Base-by-base conservation (phyloP, 2,797 vertebrate species). In the Gambelia wislizenii region DNA sequence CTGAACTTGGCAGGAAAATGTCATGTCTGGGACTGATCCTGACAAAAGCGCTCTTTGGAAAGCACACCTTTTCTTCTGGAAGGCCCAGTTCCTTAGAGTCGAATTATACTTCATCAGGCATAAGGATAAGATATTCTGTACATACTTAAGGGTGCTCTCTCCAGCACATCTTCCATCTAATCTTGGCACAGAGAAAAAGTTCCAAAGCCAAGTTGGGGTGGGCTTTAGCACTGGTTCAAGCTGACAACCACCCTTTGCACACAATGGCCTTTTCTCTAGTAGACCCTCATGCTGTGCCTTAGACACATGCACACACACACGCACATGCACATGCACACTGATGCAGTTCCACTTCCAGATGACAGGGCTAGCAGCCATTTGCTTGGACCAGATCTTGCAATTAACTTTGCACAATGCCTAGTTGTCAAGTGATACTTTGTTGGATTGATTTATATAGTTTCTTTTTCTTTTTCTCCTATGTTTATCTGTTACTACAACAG, bases 371-470 rank as follows among this genome's bases (percentile, higher is more conserved):
- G 36, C 88, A 86, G 7, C 2, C 0, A 0, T 16, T 77, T 4
- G 72, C 42, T 74, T 0, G 59, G 22, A 44, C n/a, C 54, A 52
- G 42, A 77, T 86, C 16, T 82, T 91, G 52, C 39, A 89, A 87
- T 20, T 44, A 89, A 36, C n/a, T 84, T 33, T 86, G 82, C 14
- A 69, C 44, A 36, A 76, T 14, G 7, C 22, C 80, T 90, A 89
- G 30, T 75, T 83, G 74, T 20, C 47, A 82, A 72, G 33, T 79
- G 49, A 77, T 69, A 75, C 83, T 81, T 52, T 30, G 54, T 27
- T 86, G 80, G 75, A 64, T 25, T 93, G 36, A 74, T 92, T 94
- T 96, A 91, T 95, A 89, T 91, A 92, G 93, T 86, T 75, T 92
- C 85, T 91, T 89, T 92, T 84, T 90, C 2, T 47, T 93, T 91